Base-by-base conservation (phyloP, 2,888 invertebrate genomes). In the Lordiphosa andalusiaca region DNA sequence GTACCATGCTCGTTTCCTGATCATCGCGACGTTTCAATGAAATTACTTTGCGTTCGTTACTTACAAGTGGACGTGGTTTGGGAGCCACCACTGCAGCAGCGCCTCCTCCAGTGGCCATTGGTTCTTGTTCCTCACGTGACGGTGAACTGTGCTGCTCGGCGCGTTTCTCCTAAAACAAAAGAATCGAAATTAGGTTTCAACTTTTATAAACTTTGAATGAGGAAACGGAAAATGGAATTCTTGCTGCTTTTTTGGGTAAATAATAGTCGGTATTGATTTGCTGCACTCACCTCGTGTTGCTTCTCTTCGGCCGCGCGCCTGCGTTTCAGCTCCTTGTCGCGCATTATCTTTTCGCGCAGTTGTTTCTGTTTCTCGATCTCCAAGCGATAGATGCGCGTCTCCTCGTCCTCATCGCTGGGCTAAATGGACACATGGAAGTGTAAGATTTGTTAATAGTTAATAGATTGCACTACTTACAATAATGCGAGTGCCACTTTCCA, bases 281-380 rank as follows among this genome's bases (percentile, higher is more conserved):
- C 16, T 16, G 16, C 4, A 25, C 84, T 85, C 56, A 89, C 89
- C 85, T 88, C 89, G 38, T 87, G 85, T 35, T 78, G 77, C 64
- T 90, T 89, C 67, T 88, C 89, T 81, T 89, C 89, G 12, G 89
- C 90, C 5, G 90, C 90, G 55, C 88, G 84, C 58, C 90, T 86
- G 23, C 90, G 86, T 69, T 90, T 87, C 76, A 90, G 87, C 86
- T 91, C 91, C 71, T 91, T 91, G 70, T 90, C 89, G 38, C 88
- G 87, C 64, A 91, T 75, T 10, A 91, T 86, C 72, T 88, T 88
- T 68, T 90, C 90, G 6, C 91, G 89, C 69, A 89, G 65, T 53
- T 87, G 87, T 66, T 91, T 90, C 71, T 91, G 91, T 54, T 91
- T 90, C 73, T 91, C 91, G 19, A 91, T 91, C 86, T 90, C 88